These are phyloP conservation scores for Gallinago undulata DNA, from an alignment of 2,113 vertebrate genomes.

Conservation along the genomic window DNA sequence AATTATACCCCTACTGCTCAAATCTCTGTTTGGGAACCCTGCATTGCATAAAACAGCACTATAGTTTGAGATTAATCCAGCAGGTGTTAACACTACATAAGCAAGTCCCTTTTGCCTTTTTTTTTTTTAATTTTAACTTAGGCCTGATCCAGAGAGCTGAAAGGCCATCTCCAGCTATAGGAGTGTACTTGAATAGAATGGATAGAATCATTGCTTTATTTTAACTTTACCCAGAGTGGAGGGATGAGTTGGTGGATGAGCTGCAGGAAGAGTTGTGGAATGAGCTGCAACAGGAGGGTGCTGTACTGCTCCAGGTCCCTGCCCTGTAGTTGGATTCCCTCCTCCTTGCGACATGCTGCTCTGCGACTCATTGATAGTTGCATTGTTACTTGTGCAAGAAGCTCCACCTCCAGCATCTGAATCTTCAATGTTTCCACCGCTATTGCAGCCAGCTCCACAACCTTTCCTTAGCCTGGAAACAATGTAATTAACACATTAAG, in stretches of 20 bases:
- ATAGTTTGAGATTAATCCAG: neutral
- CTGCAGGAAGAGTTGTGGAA: slow-evolving; percentile 77
- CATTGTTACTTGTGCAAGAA: slow-evolving; percentile 86
- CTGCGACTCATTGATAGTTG: slow-evolving; percentile 84
- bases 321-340: slow-evolving; percentile 66
- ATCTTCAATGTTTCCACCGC: slow-evolving; percentile 97
- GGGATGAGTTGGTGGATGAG: slow-evolving; percentile 57
- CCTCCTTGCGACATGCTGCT: slow-evolving; percentile 79
- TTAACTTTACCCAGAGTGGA: slow-evolving; percentile 53
- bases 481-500: neutral
- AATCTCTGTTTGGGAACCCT: neutral
- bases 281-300: slow-evolving; percentile 81
- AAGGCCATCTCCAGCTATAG: neutral
- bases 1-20: neutral
- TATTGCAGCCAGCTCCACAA: slow-evolving; percentile 97
- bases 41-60: neutral
- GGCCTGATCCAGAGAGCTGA: neutral
- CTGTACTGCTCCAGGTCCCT: slow-evolving; percentile 79
- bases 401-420: slow-evolving; percentile 88
- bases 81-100: neutral
- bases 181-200: neutral
- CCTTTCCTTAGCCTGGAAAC: slow-evolving; percentile 89
- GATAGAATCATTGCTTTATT: neutral
- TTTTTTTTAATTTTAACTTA: neutral
- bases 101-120: neutral